Evolutionary conservation across 2,888 invertebrate genomes (phyloP).

Genomic region (Euplexia lucipara): DNA sequence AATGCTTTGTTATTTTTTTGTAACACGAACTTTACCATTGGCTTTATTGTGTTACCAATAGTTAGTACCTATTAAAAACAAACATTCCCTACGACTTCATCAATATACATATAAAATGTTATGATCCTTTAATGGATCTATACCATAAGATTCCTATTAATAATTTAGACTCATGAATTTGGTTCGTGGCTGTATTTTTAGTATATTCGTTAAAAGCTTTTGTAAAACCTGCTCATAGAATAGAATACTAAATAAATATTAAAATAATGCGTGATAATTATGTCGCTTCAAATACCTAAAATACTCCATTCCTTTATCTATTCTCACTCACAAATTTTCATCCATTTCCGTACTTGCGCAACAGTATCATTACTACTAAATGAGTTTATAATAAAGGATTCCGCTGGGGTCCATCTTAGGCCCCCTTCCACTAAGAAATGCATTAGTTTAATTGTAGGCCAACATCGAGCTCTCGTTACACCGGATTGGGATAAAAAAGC

Average conservation of each 20-base stretch:
- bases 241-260: no score
- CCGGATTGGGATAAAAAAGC: conserved; percentile 49
- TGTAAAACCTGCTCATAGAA: no score
- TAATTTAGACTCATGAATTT: no score
- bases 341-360: conserved; percentile 56
- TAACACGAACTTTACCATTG: conserved; percentile 2
- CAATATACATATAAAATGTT: no score
- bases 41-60: not conserved
- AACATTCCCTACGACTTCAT: not conserved
- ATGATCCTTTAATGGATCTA: no score
- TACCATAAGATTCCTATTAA: no score
- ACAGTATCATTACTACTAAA: conserved; percentile 77
- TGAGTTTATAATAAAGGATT: conserved; percentile 85
- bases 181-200: no score
- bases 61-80: not conserved
- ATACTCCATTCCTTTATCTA: conserved; percentile 3
- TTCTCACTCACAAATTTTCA: conserved; percentile 8
- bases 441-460: conserved; percentile 83
- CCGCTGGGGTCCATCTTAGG: conserved; percentile 35
- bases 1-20: conserved; percentile 21
- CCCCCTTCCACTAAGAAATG: conserved; percentile 72
- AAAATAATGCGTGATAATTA: not conserved
- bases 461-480: conserved; percentile 78
- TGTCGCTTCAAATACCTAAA: not conserved
- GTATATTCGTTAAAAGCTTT: no score